Evolutionary conservation across 2,113 vertebrate species (phyloP).

Genomic region (Calyptomena viridis): DNA sequence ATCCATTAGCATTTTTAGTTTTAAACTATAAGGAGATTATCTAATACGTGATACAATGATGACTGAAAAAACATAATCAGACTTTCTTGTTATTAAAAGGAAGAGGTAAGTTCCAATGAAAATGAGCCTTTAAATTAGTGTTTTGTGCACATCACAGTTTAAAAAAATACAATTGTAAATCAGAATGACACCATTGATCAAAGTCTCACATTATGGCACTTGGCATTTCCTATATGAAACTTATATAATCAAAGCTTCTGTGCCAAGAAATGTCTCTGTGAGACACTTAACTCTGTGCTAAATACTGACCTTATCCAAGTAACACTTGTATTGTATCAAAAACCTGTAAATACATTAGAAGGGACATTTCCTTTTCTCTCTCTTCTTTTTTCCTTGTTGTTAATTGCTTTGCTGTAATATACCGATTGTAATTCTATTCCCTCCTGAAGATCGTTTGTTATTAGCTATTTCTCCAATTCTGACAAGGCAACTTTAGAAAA

Average conservation of each 20-base stretch:
- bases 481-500: neutral
- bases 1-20: conserved; percentile 44
- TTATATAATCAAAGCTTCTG: conserved; percentile 37
- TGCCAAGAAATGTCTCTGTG: conserved; percentile 8
- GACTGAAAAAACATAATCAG: conserved; percentile 2
- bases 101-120: conserved; percentile 3
- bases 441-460: neutral
- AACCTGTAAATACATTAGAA: neutral
- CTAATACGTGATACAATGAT: neutral
- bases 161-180: conserved; percentile 26
- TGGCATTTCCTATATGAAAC: conserved; percentile 48
- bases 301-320: conserved; percentile 1
- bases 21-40: conserved; percentile 51
- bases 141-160: conserved; percentile 41
- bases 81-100: conserved; percentile 40
- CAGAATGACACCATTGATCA: conserved; percentile 29
- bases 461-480: neutral
- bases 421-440: neutral
- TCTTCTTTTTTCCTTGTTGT: neutral
- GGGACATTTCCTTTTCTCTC: neutral
- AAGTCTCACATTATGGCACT: neutral
- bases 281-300: neutral
- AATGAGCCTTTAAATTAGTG: conserved; percentile 51
- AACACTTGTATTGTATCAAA: neutral
- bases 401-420: conserved; percentile 6